Base-by-base conservation (phyloP, 1,140 invertebrate genomes). In the Ephestia elutella region DNA sequence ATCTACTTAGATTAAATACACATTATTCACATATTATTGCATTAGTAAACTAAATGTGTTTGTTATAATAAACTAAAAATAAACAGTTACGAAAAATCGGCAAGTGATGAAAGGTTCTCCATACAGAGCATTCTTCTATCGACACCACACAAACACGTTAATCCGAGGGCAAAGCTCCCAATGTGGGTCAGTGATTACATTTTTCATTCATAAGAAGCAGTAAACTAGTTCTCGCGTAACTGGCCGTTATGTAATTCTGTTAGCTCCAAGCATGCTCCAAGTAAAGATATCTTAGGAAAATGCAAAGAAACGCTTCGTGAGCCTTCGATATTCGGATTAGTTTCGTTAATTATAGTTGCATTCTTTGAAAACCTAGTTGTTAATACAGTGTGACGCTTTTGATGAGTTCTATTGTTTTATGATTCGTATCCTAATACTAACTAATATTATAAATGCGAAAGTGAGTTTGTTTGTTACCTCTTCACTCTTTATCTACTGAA, bases 191-290 rank as follows among this genome's bases (percentile, higher is more conserved):
- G 13, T 54, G 25, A 54, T 57, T 32, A 55, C 57, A 64, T 64
- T 64, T 55, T 64, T 68, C 57, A 68, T 68, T 68, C 59, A 68
- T 62, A 60, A 63, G 38, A 53, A 44, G n/a, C 49, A 17, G 55
- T 64, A 73, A 76, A 78, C 78, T 72, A 68, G 74, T 80, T 78
- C 60, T 67, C 62, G 66, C 59, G 49, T 49, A 60, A 63, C 61
- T 54, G 49, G 53, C 53, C 57, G 13, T 73, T 60, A 65, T 61
- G 59, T 66, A 80, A 77, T 63, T 49, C 50, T 59, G 63, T 68
- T 32, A 28, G 15, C 38, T 44, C 1, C n/a, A n/a, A 44, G 38
- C 15, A 15, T 15, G 15, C 38, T 44, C 1, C n/a, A n/a, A 44
- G 38, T 44, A 15, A 44, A 44, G 13, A 44, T 44, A 44, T 15